Evolutionary conservation across 2,797 vertebrate species (phyloP).

Genomic region (Buphagus erythrorhynchus): DNA sequence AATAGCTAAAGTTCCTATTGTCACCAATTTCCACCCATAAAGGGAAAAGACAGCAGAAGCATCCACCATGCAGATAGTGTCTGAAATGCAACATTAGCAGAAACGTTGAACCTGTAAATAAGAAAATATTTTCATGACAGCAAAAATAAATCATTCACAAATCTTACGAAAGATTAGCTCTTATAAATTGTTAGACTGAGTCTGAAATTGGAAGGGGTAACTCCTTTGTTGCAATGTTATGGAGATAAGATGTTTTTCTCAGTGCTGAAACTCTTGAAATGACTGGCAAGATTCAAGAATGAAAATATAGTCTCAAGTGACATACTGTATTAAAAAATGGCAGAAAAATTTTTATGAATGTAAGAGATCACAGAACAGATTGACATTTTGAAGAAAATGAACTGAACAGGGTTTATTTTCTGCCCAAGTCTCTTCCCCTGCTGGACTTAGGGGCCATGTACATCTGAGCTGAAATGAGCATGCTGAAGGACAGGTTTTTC

Average conservation of each 20-base stretch:
- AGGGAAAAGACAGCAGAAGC: neutral
- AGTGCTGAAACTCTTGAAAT: neutral
- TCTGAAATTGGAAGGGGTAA: conserved; percentile 1
- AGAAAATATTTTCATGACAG: neutral
- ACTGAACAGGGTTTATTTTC: neutral
- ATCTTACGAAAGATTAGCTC: neutral
- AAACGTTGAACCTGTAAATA: neutral
- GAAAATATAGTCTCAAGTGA: conserved; percentile 23
- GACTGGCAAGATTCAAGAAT: conserved; percentile 6
- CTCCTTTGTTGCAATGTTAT: conserved; percentile 31
- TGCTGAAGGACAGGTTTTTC: neutral
- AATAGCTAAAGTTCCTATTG: neutral
- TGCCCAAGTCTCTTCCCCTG: neutral
- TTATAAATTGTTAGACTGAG: neutral
- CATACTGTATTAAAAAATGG: neutral
- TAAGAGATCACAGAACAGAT: neutral
- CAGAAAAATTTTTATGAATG: neutral
- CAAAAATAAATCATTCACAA: neutral
- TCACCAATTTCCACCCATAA: neutral
- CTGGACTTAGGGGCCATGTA: neutral
- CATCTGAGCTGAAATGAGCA: fast-evolving
- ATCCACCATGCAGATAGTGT: neutral
- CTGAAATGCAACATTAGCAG: neutral
- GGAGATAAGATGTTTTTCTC: conserved; percentile 38
- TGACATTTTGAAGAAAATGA: neutral